Percentiles rank a stretch among this genome's conserved stretches.
These are phyloP conservation scores for Isaurus tuberculatus DNA, from an alignment of 92 coral and sea anemone species.

Conservation along the genomic window DNA sequence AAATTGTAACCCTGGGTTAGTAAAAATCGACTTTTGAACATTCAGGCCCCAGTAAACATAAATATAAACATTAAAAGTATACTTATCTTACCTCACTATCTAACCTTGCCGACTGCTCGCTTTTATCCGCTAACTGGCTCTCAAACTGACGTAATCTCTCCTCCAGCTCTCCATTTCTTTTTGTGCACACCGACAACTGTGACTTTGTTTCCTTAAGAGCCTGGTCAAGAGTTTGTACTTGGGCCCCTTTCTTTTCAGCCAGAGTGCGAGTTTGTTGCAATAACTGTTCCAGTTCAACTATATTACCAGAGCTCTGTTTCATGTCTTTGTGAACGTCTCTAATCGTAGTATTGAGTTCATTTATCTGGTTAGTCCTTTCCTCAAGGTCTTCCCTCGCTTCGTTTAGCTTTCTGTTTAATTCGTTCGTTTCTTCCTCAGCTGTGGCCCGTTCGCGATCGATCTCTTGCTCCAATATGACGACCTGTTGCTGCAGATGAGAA, in stretches of 20 bases:
- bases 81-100: constrained; percentile 68
- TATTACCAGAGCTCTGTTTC: constrained; percentile 88
- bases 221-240: constrained; percentile 82
- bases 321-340: constrained; percentile 93
- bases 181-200: constrained; percentile 77
- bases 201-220: constrained; percentile 83
- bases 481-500: constrained; percentile 87
- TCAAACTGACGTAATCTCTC: constrained; percentile 76
- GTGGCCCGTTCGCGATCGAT: constrained; percentile 83
- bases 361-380: constrained; percentile 81
- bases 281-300: constrained; percentile 93
- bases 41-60: no score
- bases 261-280: constrained; percentile 85
- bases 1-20: no score
- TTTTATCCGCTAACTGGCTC: constrained; percentile 65
- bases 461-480: constrained; percentile 82
- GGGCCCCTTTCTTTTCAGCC: constrained; percentile 87
- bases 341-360: constrained; percentile 81
- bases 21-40: no score
- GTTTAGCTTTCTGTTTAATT: constrained; percentile 70
- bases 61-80: no score
- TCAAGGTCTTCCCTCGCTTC: constrained; percentile 82
- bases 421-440: constrained; percentile 73
- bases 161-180: constrained; percentile 85
- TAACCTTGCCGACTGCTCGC: constrained; percentile 65